phyloP scores from a whole-genome alignment of 2,888 invertebrate genomes.

The Cynaeus angustus region DNA sequence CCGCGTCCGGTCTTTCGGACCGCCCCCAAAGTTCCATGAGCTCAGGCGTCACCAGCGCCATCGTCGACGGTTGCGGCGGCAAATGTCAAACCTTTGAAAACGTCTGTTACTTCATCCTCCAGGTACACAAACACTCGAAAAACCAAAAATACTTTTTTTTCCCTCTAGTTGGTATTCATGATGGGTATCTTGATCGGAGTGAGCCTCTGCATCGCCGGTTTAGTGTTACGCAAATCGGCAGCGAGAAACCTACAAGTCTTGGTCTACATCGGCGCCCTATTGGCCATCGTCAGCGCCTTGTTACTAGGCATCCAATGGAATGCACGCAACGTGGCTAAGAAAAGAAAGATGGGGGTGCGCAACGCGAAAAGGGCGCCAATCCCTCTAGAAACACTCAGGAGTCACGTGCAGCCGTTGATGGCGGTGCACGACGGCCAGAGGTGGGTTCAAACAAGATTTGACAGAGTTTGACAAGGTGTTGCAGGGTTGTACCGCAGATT shows the following conservation, averaged over 20 bases:
- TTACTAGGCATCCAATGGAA: constrained; percentile 79
- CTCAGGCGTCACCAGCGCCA: constrained; percentile 71
- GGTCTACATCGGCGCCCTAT: constrained; percentile 78
- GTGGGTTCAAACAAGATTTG: constrained; percentile 23
- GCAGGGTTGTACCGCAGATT: constrained; percentile 47
- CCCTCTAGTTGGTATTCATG: constrained; percentile 77
- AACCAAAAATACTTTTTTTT: constrained; percentile 48
- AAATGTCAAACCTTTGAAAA: constrained; percentile 82
- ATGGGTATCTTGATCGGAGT: constrained; percentile 80
- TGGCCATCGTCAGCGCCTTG: constrained; percentile 78
- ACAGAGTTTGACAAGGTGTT: constrained; percentile 2
- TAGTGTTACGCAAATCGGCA: constrained; percentile 77
- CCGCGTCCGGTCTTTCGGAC: constrained; percentile 57
- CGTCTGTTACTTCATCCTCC: constrained; percentile 81
- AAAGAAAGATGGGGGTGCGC: constrained; percentile 63
- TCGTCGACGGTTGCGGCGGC: constrained; percentile 80
- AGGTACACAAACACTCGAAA: constrained; percentile 75
- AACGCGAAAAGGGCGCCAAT: constrained; percentile 65
- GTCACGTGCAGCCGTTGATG: constrained; percentile 57
- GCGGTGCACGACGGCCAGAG: constrained; percentile 51
- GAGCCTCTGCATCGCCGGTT: constrained; percentile 79
- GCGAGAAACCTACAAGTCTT: constrained; percentile 79
- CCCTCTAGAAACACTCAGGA: constrained; percentile 62
- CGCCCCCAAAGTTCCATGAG: constrained; percentile 68
- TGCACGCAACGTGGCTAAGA: constrained; percentile 69